phyloP scores from a whole-genome alignment of 1,140 invertebrate species.

The Agrilus planipennis region DNA sequence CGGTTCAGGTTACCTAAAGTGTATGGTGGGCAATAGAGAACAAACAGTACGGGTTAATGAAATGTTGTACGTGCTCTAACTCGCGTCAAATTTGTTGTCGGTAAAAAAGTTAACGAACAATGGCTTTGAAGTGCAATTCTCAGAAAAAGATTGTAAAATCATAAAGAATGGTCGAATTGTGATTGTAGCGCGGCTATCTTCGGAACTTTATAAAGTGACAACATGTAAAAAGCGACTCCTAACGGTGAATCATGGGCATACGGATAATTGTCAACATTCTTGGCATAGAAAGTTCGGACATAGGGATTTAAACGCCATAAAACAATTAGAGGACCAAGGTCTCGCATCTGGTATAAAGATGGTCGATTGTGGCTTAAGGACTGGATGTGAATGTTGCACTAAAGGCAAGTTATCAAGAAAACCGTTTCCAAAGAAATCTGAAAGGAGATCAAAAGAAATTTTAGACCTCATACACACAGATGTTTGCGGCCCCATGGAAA shows the following conservation, averaged over 20 bases:
- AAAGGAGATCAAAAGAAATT: background rate
- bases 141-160: background rate
- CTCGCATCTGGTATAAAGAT: too few species aligned
- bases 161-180: background rate
- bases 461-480: conserved; percentile 28
- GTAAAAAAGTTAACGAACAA: background rate
- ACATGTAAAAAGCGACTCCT: too few species aligned
- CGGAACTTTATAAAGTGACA: too few species aligned
- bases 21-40: too few species aligned
- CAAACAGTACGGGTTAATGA: too few species aligned
- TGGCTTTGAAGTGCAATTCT: background rate
- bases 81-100: background rate
- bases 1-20: too few species aligned
- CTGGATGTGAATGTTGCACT: too few species aligned
- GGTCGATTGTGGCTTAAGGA: too few species aligned
- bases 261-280: background rate
- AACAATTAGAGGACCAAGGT: background rate
- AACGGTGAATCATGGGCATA: background rate
- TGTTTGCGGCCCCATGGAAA: conserved; percentile 31
- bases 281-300: background rate
- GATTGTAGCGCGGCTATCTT: background rate
- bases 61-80: background rate
- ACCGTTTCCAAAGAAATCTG: too few species aligned
- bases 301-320: background rate
- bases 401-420: too few species aligned